phyloP scores from a whole-genome alignment of 2,888 invertebrate genomes.

The Philereme transversata region DNA sequence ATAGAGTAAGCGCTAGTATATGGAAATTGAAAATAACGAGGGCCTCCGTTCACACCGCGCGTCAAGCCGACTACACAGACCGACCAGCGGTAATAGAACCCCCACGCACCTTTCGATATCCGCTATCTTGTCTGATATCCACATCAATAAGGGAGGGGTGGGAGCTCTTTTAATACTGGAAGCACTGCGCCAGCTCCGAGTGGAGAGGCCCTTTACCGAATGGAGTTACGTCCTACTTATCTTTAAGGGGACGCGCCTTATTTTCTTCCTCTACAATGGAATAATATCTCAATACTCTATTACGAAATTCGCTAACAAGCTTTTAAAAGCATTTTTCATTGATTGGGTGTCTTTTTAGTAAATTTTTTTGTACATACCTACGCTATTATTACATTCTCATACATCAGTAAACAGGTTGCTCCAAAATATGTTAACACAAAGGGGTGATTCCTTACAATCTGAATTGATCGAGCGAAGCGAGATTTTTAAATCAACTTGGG shows the following conservation, averaged over 20 bases:
- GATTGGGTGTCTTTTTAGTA: conserved; percentile 1
- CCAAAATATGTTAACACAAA: too few relatives aligned
- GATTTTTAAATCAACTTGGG: too few relatives aligned
- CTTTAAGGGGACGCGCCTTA: conserved; percentile 80
- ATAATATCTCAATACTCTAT: conserved; percentile 69
- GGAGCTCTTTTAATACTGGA: conserved; percentile 67
- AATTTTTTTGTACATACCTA: not conserved
- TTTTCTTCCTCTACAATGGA: conserved; percentile 71
- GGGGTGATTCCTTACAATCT: too few relatives aligned
- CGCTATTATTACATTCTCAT: too few relatives aligned
- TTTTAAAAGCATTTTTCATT: conserved; percentile 34
- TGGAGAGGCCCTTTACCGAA: conserved; percentile 80
- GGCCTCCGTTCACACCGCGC: conserved; percentile 77
- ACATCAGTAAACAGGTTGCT: not conserved
- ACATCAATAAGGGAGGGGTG: conserved; percentile 60
- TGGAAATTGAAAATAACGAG: conserved; percentile 84
- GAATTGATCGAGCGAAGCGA: too few relatives aligned
- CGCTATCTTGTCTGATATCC: conserved; percentile 64
- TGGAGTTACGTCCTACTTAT: conserved; percentile 83
- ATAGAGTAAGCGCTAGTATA: conserved; percentile 76
- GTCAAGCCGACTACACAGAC: conserved; percentile 71
- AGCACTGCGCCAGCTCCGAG: conserved; percentile 68
- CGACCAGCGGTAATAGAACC: conserved; percentile 69
- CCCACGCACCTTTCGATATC: conserved; percentile 60
- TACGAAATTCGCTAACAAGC: conserved; percentile 61